phyloP scores from a whole-genome alignment of 2,888 invertebrate species.

The Urechis unicinctus region DNA sequence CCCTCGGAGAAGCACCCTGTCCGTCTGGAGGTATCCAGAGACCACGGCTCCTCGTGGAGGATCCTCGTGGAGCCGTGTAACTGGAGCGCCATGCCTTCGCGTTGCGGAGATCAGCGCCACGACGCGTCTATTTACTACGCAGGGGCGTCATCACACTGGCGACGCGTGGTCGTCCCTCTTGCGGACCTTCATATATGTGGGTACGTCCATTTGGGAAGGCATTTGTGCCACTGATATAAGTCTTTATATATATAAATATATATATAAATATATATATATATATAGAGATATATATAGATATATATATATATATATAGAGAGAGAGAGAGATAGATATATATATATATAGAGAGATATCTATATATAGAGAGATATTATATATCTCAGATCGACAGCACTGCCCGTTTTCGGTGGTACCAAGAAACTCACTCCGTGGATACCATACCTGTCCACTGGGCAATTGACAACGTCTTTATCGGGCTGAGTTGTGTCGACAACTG shows the following conservation, averaged over 20 bases:
- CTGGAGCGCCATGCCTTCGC: slow-evolving; percentile 26
- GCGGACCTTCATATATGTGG: slow-evolving; percentile 47
- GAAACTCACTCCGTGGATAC: slow-evolving; percentile 37
- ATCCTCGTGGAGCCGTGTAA: slow-evolving; percentile 42
- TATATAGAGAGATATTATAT: no score
- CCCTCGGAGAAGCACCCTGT: slow-evolving; percentile 42
- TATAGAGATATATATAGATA: no score
- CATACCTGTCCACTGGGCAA: slow-evolving; percentile 47
- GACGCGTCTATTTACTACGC: slow-evolving; percentile 47
- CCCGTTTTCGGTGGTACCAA: slow-evolving; percentile 51
- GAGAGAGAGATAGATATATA: no score
- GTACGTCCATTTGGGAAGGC: no score
- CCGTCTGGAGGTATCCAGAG: slow-evolving; percentile 46
- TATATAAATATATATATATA: no score
- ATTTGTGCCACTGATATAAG: no score
- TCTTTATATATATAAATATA: no score
- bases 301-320: no score
- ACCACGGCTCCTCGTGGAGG: slow-evolving; percentile 48
- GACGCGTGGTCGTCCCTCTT: slow-evolving; percentile 43
- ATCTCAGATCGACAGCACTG: slow-evolving; percentile 30
- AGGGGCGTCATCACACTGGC: slow-evolving; percentile 45
- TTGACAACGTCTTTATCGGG: slow-evolving; percentile 51
- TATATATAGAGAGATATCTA: no score
- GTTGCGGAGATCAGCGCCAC: slow-evolving; percentile 36
- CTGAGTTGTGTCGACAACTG: slow-evolving; percentile 49